phyloP scores from a whole-genome alignment of 2,113 vertebrate genomes.

The Coregonus clupeaformis region DNA sequence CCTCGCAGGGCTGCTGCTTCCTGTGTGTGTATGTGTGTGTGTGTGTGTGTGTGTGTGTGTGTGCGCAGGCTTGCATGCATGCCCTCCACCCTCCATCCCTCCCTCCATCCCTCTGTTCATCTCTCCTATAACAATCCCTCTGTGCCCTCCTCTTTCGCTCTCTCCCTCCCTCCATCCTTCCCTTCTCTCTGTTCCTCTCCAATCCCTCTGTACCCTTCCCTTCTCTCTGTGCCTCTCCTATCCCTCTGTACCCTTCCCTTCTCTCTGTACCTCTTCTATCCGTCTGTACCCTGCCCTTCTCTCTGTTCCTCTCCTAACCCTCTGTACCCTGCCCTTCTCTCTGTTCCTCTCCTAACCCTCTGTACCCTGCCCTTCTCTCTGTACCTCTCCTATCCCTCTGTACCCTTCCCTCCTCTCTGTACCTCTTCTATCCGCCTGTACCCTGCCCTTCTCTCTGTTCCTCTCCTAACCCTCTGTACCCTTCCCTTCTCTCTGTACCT shows the following conservation, averaged over 20 bases:
- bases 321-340: not conserved
- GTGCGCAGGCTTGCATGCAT: not conserved
- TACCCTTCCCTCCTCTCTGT: not conserved
- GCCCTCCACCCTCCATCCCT: not conserved
- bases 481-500: not conserved
- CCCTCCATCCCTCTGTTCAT: slow-evolving; percentile 2
- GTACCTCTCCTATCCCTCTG: not conserved
- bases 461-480: too few relatives aligned
- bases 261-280: not conserved
- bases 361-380: not conserved
- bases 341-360: not conserved
- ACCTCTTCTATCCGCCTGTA: not conserved
- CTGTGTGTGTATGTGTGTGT: slow-evolving; percentile 40
- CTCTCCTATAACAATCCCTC: not conserved
- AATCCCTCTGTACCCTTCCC: not conserved
- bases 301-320: too few relatives aligned
- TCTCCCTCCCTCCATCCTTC: not conserved
- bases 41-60: slow-evolving; percentile 13
- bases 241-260: too few relatives aligned
- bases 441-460: slow-evolving; percentile 10
- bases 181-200: not conserved
- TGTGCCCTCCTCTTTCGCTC: not conserved
- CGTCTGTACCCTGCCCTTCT: slow-evolving; percentile 3
- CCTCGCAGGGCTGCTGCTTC: slow-evolving; percentile 44
- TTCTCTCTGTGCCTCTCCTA: slow-evolving; percentile 5